Conservation (phyloP, 2,113 vertebrate genomes). For the Ptychochromis oligacanthus region DNA sequence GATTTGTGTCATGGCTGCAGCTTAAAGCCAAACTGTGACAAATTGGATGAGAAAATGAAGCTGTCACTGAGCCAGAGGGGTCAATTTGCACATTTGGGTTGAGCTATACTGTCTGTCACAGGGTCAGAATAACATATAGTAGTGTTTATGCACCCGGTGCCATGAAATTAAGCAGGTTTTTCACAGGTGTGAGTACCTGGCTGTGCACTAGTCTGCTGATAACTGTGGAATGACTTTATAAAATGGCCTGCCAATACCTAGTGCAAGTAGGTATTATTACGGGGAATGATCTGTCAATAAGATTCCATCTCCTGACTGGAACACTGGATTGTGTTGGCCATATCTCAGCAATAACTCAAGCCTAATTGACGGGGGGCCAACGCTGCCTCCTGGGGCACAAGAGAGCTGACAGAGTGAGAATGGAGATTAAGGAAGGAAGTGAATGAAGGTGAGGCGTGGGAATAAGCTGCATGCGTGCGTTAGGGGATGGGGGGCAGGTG, state of each 20-base stretch:
- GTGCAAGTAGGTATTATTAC: conserved; percentile 53
- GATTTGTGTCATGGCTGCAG: conserved; percentile 36
- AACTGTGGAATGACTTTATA: conserved; percentile 27
- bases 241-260: conserved; percentile 53
- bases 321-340: conserved; percentile 34
- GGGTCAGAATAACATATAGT: conserved; percentile 24
- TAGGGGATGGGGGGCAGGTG: neutral
- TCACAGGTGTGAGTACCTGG: conserved; percentile 21
- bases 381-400: conserved; percentile 39
- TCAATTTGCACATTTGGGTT: conserved; percentile 38
- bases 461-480: conserved; percentile 1
- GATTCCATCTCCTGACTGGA: conserved; percentile 29
- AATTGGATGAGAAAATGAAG: conserved; percentile 60
- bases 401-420: conserved; percentile 30
- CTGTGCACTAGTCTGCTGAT: neutral
- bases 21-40: conserved; percentile 53
- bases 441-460: neutral
- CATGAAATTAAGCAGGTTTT: conserved; percentile 15
- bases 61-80: conserved; percentile 43
- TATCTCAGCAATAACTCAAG: conserved; percentile 54
- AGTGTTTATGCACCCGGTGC: conserved; percentile 20
- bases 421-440: conserved; percentile 45
- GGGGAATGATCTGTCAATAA: conserved; percentile 55
- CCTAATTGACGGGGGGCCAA: conserved; percentile 58
- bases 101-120: conserved; percentile 25